These are phyloP conservation scores for Drosophila asahinai DNA, from an alignment of 1,140 invertebrate species.

Conservation along the genomic window DNA sequence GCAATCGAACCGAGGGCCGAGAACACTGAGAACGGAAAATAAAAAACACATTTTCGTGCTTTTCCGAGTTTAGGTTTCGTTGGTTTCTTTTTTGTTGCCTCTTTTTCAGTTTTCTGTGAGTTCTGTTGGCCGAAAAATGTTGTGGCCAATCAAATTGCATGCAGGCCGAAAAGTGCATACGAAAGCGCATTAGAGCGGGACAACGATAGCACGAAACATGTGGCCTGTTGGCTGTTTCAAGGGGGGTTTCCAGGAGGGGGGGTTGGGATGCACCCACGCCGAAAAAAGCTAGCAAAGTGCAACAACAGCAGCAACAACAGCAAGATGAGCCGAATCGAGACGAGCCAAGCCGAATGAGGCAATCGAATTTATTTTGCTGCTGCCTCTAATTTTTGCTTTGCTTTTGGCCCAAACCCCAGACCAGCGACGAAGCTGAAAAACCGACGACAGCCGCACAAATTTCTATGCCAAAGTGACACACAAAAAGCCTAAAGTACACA, in stretches of 20 bases:
- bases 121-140: conserved; percentile 71
- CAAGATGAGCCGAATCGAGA: conserved; percentile 64
- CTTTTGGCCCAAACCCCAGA: conserved; percentile 20
- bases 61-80: conserved; percentile 50
- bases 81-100: background rate
- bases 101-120: conserved; percentile 6
- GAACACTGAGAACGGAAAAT: conserved; percentile 4
- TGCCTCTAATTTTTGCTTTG: conserved; percentile 70
- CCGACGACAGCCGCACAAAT: conserved; percentile 75
- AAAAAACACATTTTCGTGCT: conserved; percentile 40
- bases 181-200: conserved; percentile 81
- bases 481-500: conserved; percentile 60
- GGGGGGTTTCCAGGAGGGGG: background rate
- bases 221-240: conserved; percentile 8
- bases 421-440: conserved; percentile 41
- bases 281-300: conserved; percentile 42
- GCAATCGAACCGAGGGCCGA: conserved; percentile 64
- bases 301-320: conserved; percentile 41
- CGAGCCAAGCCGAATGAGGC: conserved; percentile 67
- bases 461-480: conserved; percentile 80
- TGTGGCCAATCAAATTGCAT: conserved; percentile 79
- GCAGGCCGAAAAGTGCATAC: conserved; percentile 78
- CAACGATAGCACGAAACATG: conserved; percentile 77
- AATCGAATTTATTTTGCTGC: conserved; percentile 77
- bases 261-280: conserved; percentile 66